Evolutionary conservation across 2,797 vertebrate species (phyloP).

Genomic region (Spinibarbus caldwelli): DNA sequence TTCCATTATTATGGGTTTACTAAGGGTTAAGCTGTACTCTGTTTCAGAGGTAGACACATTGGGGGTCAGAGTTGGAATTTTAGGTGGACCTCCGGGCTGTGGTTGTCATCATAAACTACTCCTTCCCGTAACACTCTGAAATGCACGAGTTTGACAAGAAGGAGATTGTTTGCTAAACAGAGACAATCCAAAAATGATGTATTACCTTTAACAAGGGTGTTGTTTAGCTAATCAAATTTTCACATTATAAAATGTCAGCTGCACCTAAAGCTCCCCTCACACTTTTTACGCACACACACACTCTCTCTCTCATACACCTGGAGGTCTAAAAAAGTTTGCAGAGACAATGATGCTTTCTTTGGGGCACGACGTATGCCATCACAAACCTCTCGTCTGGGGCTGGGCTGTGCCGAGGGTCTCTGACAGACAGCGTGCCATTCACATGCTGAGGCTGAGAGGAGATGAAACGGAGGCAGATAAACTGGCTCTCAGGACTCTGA

Average conservation of each 20-base stretch:
- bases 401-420: conserved; percentile 53
- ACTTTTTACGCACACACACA: background rate
- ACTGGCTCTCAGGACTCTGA: conserved; percentile 51
- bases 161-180: conserved; percentile 50
- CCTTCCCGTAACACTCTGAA: conserved; percentile 65
- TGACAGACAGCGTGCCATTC: conserved; percentile 53
- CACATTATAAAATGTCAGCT: conserved; percentile 51
- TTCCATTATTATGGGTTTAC: background rate
- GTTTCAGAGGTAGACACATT: too few species aligned
- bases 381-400: conserved; percentile 37
- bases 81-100: conserved; percentile 82
- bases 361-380: conserved; percentile 25
- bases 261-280: conserved; percentile 16
- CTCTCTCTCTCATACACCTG: conserved; percentile 57
- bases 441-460: conserved; percentile 45
- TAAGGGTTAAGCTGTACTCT: conserved; percentile 48
- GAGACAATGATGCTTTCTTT: conserved; percentile 64
- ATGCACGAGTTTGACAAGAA: conserved; percentile 70
- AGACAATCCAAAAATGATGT: conserved; percentile 40
- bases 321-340: conserved; percentile 44
- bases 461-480: conserved; percentile 60
- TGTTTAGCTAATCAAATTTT: conserved; percentile 41
- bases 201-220: conserved; percentile 33
- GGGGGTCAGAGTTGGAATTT: conserved; percentile 80
- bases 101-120: conserved; percentile 84